Evolutionary conservation across 2,113 vertebrate genomes (phyloP).

Genomic region (Xiphias gladius): DNA sequence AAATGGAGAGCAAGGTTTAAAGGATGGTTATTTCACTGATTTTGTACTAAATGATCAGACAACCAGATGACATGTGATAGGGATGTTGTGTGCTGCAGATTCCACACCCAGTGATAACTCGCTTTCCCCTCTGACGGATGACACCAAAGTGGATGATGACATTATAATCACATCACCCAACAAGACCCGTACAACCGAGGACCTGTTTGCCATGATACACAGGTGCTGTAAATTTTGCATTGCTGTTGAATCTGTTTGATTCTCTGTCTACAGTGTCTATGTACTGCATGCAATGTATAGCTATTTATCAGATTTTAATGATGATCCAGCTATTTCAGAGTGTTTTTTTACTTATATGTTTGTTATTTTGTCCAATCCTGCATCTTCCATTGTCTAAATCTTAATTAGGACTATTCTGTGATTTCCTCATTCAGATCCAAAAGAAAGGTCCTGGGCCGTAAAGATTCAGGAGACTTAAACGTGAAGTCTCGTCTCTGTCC

Average conservation of each 20-base stretch:
- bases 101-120: constrained; percentile 93
- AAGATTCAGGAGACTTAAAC: constrained; percentile 94
- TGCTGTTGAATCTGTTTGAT: background rate
- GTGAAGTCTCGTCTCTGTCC: constrained; percentile 89
- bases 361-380: background rate
- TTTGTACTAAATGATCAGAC: constrained; percentile 55
- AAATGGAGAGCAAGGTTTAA: background rate
- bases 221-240: constrained; percentile 79
- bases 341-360: background rate
- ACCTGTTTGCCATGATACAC: constrained; percentile 99
- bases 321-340: background rate
- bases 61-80: constrained; percentile 68
- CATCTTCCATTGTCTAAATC: background rate
- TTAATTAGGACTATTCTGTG: background rate
- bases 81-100: constrained; percentile 75
- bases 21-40: constrained; percentile 18
- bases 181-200: constrained; percentile 96
- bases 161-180: constrained; percentile 93
- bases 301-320: background rate
- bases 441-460: constrained; percentile 97
- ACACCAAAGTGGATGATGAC: constrained; percentile 91
- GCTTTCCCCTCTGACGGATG: constrained; percentile 93
- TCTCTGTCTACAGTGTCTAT: background rate
- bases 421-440: constrained; percentile 89
- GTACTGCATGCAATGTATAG: background rate